Conservation (phyloP, 37 sponge, comb jelly and placozoan species). For the Agelas oroides region DNA sequence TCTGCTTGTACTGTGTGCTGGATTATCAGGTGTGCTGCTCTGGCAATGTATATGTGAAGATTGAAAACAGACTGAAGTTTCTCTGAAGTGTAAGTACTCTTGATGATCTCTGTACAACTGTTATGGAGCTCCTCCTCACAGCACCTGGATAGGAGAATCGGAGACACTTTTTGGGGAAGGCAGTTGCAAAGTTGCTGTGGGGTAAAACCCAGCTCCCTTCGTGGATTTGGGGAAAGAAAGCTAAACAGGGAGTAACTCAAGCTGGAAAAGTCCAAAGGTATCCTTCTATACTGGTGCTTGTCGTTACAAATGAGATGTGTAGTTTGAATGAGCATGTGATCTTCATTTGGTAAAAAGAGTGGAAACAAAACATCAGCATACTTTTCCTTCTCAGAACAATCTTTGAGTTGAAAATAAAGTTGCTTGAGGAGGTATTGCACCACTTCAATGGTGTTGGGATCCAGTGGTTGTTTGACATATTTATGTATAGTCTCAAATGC, state of each 20-base stretch:
- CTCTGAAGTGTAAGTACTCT: too few species aligned
- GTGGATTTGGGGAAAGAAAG: neutral
- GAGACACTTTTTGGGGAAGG: neutral
- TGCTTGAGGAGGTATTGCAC: neutral
- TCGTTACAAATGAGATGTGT: constrained; percentile 13
- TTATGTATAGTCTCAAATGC: neutral
- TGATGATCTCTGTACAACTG: too few species aligned
- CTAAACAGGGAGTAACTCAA: neutral
- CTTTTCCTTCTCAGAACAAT: too few species aligned
- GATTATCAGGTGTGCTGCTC: too few species aligned
- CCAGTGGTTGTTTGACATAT: neutral
- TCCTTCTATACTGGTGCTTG: neutral
- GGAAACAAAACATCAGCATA: too few species aligned
- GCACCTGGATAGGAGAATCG: neutral
- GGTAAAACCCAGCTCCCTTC: neutral
- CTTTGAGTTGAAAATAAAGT: neutral
- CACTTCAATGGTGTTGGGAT: neutral
- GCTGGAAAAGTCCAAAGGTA: constrained; percentile 1
- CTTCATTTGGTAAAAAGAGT: neutral
- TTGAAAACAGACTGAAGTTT: too few species aligned
- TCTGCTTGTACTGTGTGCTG: neutral
- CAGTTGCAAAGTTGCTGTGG: neutral
- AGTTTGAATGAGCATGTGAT: neutral
- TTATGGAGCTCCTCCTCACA: too few species aligned
- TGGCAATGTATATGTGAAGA: too few species aligned